Evolutionary conservation across 2,113 vertebrate genomes (phyloP).

Genomic region (Andinoacara biseriatus): DNA sequence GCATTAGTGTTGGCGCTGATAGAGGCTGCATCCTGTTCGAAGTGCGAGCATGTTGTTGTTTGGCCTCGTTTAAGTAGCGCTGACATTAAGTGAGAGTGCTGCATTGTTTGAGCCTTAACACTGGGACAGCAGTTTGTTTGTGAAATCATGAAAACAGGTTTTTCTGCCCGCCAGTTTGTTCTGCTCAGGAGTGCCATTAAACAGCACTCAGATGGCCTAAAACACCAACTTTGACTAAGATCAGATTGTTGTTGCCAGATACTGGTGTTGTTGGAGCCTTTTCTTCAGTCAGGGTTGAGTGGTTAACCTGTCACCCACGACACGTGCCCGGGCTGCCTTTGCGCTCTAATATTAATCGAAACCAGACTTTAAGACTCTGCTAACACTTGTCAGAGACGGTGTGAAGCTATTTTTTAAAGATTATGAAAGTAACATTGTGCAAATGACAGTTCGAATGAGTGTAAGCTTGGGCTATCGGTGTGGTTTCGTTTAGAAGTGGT

Average conservation of each 20-base stretch:
- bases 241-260: not conserved
- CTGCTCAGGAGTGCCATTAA: slow-evolving; percentile 2
- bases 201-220: not conserved
- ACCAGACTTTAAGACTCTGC: not conserved
- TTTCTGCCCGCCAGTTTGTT: not conserved
- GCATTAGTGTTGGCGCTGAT: not conserved
- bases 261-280: not conserved
- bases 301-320: not conserved
- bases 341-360: not conserved
- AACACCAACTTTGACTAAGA: not conserved
- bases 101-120: not conserved
- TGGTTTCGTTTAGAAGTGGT: not conserved
- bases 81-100: slow-evolving; percentile 6
- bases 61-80: not conserved
- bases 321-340: accelerated
- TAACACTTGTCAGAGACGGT: not conserved
- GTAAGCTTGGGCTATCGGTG: not conserved
- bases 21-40: not conserved
- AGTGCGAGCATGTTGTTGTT: slow-evolving; percentile 1
- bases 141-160: not conserved
- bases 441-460: not conserved
- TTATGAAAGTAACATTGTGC: not conserved
- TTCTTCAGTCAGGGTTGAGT: not conserved
- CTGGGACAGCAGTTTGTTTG: not conserved
- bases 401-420: not conserved